Evolutionary conservation across 2,888 invertebrate genomes (phyloP).

Genomic region (Frankliniella intonsa): DNA sequence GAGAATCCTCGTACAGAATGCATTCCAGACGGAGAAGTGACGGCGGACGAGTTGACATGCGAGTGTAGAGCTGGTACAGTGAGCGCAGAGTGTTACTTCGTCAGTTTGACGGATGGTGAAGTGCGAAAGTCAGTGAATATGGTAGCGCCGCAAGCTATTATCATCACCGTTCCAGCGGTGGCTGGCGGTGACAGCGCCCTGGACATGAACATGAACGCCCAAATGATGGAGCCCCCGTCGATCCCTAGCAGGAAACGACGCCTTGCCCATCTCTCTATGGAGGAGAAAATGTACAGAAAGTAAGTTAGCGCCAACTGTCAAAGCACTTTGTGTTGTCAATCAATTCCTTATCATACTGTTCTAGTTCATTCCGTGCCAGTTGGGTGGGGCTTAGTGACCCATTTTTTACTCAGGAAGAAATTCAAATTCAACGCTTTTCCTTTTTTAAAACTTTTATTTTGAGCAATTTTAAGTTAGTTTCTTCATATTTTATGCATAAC

Average conservation of each 20-base stretch:
- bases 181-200: background rate
- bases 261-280: constrained; percentile 77
- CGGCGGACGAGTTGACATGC: background rate
- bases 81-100: background rate
- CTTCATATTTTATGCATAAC: background rate
- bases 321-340: background rate
- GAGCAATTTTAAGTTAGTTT: background rate
- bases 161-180: constrained; percentile 4
- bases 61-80: background rate
- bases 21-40: background rate
- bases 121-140: background rate
- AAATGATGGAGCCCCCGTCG: background rate
- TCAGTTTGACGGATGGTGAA: background rate
- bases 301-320: constrained; percentile 52
- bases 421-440: background rate
- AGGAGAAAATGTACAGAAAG: constrained; percentile 84
- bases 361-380: background rate
- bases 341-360: background rate
- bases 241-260: constrained; percentile 62
- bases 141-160: background rate
- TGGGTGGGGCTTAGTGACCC: background rate
- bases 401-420: no score
- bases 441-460: background rate
- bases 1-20: background rate
- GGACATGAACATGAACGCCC: background rate